A percentile compares a stretch with the other conserved stretches of the same genome.
These are phyloP conservation scores for Delphinus delphis DNA, from an alignment of 2,113 vertebrate genomes.

Conservation along the genomic window DNA sequence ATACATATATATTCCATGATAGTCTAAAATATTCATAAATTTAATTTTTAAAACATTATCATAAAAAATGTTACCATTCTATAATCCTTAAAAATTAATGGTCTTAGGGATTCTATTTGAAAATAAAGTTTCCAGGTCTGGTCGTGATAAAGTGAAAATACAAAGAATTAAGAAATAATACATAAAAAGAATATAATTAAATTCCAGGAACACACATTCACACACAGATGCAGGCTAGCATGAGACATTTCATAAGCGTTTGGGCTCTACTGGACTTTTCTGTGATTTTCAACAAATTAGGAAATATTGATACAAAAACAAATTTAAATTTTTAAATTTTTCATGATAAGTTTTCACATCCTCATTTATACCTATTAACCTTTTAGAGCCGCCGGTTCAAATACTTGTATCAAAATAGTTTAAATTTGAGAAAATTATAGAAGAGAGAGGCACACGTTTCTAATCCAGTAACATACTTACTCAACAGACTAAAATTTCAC, in stretches of 20 bases:
- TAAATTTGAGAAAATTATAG: neutral
- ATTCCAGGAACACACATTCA: neutral
- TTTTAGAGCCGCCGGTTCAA: neutral
- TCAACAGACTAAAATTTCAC: neutral
- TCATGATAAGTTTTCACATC: neutral
- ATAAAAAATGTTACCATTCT: neutral
- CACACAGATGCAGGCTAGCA: neutral
- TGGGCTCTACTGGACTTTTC: neutral
- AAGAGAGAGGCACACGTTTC: neutral
- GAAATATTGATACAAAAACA: neutral
- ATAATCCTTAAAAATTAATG: neutral
- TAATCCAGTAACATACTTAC: neutral
- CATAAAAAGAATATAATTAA: neutral
- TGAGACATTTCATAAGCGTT: neutral
- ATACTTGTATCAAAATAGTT: neutral
- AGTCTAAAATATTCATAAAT: conserved; percentile 19
- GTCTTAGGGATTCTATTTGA: neutral
- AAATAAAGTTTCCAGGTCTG: conserved; percentile 10
- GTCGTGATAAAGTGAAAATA: neutral
- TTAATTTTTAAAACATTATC: neutral
- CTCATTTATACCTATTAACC: neutral
- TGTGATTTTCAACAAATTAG: neutral
- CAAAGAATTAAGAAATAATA: neutral
- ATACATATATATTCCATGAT: neutral
- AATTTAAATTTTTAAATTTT: neutral